These are phyloP conservation scores for Squalus acanthias DNA, from an alignment of 2,797 vertebrate genomes.

Conservation along the genomic window DNA sequence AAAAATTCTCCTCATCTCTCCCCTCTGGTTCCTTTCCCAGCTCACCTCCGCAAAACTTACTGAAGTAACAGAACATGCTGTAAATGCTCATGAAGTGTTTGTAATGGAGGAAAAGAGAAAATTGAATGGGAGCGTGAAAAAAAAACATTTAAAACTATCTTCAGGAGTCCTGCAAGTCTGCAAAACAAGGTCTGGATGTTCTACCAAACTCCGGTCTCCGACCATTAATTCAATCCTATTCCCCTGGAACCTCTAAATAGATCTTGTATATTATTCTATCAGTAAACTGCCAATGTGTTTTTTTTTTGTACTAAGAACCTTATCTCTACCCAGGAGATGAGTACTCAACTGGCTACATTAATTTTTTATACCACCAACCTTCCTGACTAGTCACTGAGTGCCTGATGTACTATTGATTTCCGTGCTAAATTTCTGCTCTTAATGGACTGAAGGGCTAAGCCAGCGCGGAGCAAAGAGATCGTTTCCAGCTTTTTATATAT, in stretches of 20 bases:
- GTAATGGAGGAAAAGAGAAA: background rate
- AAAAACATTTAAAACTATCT: background rate
- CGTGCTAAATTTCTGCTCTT: conserved; percentile 9
- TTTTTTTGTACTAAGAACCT: background rate
- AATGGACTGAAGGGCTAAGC: background rate
- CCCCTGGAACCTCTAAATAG: background rate
- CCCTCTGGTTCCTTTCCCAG: background rate
- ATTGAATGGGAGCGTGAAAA: background rate
- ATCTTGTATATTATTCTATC: background rate
- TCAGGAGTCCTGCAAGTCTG: background rate
- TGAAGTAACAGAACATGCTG: background rate
- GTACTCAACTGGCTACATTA: conserved; percentile 14
- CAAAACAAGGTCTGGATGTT: background rate
- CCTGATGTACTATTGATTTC: conserved; percentile 31
- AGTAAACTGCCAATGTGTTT: conserved; percentile 6
- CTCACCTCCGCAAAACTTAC: background rate
- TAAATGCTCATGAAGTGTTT: background rate
- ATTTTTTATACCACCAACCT: conserved; percentile 24
- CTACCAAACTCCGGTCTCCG: background rate
- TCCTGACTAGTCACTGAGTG: conserved; percentile 18
- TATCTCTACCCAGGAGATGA: background rate
- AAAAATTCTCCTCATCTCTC: background rate
- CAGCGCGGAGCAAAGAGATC: background rate
- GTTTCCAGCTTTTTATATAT: background rate
- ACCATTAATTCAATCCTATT: background rate